phyloP scores from a whole-genome alignment of 2,113 vertebrate genomes.

The Anoplopoma fimbria region DNA sequence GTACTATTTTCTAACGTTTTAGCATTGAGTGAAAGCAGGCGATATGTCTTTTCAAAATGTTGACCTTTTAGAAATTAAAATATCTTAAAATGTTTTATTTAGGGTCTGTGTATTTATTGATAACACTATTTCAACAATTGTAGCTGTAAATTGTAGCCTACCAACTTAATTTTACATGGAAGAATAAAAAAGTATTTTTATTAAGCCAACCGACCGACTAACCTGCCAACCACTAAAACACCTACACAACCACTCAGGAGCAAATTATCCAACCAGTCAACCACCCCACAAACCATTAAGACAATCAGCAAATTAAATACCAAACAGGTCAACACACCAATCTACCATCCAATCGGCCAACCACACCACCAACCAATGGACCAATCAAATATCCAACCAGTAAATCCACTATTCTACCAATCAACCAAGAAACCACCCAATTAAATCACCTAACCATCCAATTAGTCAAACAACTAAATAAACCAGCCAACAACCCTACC shows the following conservation, averaged over 20 bases:
- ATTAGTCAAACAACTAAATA: background rate
- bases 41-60: background rate
- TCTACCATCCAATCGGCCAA: background rate
- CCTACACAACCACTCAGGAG: background rate
- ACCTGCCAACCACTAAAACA: background rate
- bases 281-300: background rate
- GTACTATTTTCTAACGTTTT: background rate
- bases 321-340: background rate
- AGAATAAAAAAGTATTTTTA: background rate
- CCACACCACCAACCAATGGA: background rate
- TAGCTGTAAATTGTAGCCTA: background rate
- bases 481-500: background rate
- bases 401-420: background rate
- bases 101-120: background rate
- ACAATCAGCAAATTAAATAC: background rate
- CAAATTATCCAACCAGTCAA: background rate
- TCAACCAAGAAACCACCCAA: background rate
- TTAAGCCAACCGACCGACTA: background rate
- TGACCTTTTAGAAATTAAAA: background rate
- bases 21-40: too few relatives aligned
- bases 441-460: background rate
- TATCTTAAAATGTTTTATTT: background rate
- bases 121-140: background rate
- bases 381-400: background rate
- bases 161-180: background rate